Evolutionary conservation across 2,797 vertebrate genomes (phyloP).

Genomic region (Halcyon chelicuti): DNA sequence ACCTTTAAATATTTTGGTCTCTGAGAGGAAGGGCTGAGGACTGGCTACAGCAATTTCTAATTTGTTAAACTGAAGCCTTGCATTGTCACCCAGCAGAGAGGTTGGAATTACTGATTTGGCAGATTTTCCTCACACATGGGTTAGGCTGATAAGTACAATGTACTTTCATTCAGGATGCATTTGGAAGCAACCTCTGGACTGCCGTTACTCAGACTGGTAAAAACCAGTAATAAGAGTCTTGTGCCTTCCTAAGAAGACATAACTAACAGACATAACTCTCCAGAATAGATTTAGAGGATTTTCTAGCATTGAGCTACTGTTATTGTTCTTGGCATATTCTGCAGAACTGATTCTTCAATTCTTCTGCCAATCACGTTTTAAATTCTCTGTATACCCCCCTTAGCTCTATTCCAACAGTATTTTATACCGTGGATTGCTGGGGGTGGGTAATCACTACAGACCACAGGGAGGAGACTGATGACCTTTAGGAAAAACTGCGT

Average conservation of each 20-base stretch:
- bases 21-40: not conserved
- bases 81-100: conserved; percentile 33
- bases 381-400: not conserved
- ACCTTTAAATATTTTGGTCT: conserved; percentile 67
- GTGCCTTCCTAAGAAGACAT: not conserved
- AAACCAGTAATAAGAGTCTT: not conserved
- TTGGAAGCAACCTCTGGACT: conserved; percentile 22
- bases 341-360: not conserved
- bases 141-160: conserved; percentile 49
- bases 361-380: not conserved
- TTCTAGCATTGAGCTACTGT: not conserved
- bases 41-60: conserved; percentile 34
- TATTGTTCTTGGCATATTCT: not conserved
- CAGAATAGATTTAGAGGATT: not conserved
- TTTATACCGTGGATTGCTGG: not conserved
- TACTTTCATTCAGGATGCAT: conserved; percentile 22
- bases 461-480: not conserved
- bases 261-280: not conserved
- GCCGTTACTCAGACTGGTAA: not conserved
- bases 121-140: conserved; percentile 64
- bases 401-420: not conserved
- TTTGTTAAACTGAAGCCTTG: conserved; percentile 38
- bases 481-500: not conserved
- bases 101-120: conserved; percentile 66
- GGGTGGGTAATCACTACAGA: not conserved